These are phyloP conservation scores for Homarus americanus DNA, from an alignment of 1,140 invertebrate species.

Conservation along the genomic window DNA sequence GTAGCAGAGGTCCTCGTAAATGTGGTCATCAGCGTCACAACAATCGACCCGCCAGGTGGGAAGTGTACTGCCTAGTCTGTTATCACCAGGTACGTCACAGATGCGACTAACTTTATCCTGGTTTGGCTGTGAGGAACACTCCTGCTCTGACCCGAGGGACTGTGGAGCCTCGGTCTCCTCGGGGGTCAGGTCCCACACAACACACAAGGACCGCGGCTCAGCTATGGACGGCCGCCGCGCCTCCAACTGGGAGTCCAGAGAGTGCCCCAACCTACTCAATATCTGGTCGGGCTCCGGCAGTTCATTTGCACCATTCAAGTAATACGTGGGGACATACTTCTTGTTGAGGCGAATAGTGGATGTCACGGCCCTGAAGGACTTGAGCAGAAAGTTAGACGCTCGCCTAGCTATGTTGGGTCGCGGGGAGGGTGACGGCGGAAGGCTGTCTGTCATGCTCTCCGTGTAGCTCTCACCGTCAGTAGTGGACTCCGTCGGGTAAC, in stretches of 20 bases:
- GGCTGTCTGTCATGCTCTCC: background rate
- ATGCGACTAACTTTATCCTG: background rate
- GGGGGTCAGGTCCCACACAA: conserved; percentile 56
- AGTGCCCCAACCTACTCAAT: conserved; percentile 48
- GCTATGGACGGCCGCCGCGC: background rate
- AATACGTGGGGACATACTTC: conserved; percentile 62
- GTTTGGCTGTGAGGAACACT: background rate
- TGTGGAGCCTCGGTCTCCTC: conserved; percentile 26
- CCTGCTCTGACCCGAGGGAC: background rate
- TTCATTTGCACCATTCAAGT: conserved; percentile 28
- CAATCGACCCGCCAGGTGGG: background rate
- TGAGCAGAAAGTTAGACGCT: conserved; percentile 52
- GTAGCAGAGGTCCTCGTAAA: background rate
- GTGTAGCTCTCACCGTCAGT: conserved; percentile 31
- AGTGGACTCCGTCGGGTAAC: background rate
- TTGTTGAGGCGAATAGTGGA: conserved; percentile 49
- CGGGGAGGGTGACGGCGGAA: conserved; percentile 29
- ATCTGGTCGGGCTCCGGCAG: conserved; percentile 55
- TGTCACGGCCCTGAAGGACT: conserved; percentile 56
- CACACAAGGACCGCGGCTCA: conserved; percentile 46
- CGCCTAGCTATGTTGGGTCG: conserved; percentile 19
- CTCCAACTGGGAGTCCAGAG: conserved; percentile 54
- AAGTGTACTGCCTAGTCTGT: background rate
- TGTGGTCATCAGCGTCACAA: background rate
- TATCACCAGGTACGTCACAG: no score